These are phyloP conservation scores for Invenusta paracnida DNA, from an alignment of 2,888 invertebrate genomes.

Conservation along the genomic window DNA sequence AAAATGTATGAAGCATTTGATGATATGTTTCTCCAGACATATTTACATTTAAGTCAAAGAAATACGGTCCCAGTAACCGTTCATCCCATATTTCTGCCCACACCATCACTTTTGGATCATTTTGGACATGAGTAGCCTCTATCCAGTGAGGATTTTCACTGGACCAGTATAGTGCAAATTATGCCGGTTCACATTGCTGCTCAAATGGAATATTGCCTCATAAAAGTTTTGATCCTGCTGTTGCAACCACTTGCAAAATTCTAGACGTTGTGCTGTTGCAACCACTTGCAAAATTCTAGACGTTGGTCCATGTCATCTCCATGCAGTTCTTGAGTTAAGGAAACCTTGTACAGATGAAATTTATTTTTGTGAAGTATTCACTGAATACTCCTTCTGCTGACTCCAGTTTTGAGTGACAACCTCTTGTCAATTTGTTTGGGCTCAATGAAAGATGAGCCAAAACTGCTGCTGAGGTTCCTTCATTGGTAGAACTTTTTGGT, in stretches of 20 bases:
- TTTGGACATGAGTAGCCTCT: conserved; percentile 34
- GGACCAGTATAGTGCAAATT: conserved; percentile 24
- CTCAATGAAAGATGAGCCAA: conserved; percentile 14
- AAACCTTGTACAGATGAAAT: conserved; percentile 33
- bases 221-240: conserved; percentile 17
- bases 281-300: background rate
- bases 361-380: conserved; percentile 23
- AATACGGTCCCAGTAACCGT: conserved; percentile 22
- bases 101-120: conserved; percentile 33
- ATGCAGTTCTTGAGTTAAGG: conserved; percentile 31
- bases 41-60: conserved; percentile 13
- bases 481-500: conserved; percentile 25
- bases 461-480: background rate
- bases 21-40: conserved; percentile 22
- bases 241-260: background rate
- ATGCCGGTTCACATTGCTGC: conserved; percentile 26
- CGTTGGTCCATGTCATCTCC: conserved; percentile 27
- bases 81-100: conserved; percentile 24
- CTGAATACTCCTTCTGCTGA: conserved; percentile 18
- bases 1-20: conserved; percentile 29
- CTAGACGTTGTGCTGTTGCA: background rate
- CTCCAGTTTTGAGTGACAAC: conserved; percentile 25
- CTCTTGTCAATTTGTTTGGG: background rate
- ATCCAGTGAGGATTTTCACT: conserved; percentile 27
- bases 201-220: conserved; percentile 8